Evolutionary conservation across 2,797 vertebrate species (phyloP).

Genomic region (Sebastes nivosus): DNA sequence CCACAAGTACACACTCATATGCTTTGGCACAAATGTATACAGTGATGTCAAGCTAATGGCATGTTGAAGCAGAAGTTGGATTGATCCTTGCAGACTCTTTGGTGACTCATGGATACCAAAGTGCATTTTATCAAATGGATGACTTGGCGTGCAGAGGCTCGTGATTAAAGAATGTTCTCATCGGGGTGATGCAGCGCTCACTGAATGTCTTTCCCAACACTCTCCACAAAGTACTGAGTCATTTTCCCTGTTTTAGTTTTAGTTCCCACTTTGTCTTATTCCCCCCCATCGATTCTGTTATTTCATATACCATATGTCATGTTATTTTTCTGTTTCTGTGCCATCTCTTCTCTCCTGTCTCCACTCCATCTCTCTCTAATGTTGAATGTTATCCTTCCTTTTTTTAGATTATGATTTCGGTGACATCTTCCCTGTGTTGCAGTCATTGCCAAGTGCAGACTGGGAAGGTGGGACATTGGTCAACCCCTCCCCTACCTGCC

Average conservation of each 20-base stretch:
- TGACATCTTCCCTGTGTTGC: constrained; percentile 99
- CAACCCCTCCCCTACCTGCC: constrained; percentile 65
- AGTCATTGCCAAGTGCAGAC: constrained; percentile 97
- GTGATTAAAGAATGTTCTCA: constrained; percentile 30
- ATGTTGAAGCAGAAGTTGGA: constrained; percentile 24
- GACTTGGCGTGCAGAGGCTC: background rate
- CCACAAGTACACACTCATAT: background rate
- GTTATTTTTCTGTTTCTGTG: constrained; percentile 59
- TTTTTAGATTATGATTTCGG: constrained; percentile 99
- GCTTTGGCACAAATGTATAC: constrained; percentile 3
- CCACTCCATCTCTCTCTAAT: constrained; percentile 79
- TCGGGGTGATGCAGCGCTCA: constrained; percentile 19
- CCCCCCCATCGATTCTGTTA: constrained; percentile 29
- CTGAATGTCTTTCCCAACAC: constrained; percentile 33
- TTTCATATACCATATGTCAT: constrained; percentile 41
- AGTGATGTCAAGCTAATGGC: constrained; percentile 31
- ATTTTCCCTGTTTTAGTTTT: constrained; percentile 46
- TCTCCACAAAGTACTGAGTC: constrained; percentile 32
- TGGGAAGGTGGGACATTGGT: constrained; percentile 98
- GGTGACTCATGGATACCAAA: constrained; percentile 34
- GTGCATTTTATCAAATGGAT: constrained; percentile 34
- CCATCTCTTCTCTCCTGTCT: constrained; percentile 59
- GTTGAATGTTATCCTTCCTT: constrained; percentile 90
- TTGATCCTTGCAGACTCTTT: constrained; percentile 7
- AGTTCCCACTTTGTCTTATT: constrained; percentile 33